phyloP scores from a whole-genome alignment of 2,888 invertebrate genomes.

The Nephrotoma appendiculata region DNA sequence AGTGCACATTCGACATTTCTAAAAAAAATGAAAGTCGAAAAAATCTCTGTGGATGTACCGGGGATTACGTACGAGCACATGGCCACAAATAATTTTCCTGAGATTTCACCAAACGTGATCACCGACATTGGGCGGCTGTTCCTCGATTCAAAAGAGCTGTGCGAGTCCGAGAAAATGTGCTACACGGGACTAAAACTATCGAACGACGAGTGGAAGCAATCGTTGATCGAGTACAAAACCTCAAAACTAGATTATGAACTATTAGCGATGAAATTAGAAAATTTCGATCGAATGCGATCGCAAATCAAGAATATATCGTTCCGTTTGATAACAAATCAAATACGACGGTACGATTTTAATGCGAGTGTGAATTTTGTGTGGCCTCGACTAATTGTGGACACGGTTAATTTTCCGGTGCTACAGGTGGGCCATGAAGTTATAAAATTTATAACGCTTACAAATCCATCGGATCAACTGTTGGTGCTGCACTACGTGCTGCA shows the following conservation, averaged over 20 bases:
- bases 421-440: constrained; percentile 25
- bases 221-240: constrained; percentile 10
- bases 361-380: constrained; percentile 28
- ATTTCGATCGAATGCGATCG: constrained; percentile 26
- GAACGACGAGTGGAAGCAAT: neutral
- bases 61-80: constrained; percentile 41
- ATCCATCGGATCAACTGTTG: constrained; percentile 24
- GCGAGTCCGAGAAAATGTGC: constrained; percentile 45
- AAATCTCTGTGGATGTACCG: constrained; percentile 40
- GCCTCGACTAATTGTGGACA: constrained; percentile 28
- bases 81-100: constrained; percentile 20
- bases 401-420: constrained; percentile 23
- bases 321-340: constrained; percentile 26
- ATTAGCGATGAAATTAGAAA: constrained; percentile 25
- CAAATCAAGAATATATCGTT: constrained; percentile 25
- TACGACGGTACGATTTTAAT: constrained; percentile 26
- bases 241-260: constrained; percentile 14
- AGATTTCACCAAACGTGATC: constrained; percentile 36
- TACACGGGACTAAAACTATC: constrained; percentile 30
- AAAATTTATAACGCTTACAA: constrained; percentile 24
- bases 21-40: constrained; percentile 57
- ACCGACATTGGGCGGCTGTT: constrained; percentile 43
- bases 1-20: constrained; percentile 69
- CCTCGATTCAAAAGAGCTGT: constrained; percentile 60
- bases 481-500: constrained; percentile 16